A percentile compares a stretch with the other conserved stretches of the same genome.
phyloP scores from a whole-genome alignment of 2,797 vertebrate genomes.

The Pterois miles region DNA sequence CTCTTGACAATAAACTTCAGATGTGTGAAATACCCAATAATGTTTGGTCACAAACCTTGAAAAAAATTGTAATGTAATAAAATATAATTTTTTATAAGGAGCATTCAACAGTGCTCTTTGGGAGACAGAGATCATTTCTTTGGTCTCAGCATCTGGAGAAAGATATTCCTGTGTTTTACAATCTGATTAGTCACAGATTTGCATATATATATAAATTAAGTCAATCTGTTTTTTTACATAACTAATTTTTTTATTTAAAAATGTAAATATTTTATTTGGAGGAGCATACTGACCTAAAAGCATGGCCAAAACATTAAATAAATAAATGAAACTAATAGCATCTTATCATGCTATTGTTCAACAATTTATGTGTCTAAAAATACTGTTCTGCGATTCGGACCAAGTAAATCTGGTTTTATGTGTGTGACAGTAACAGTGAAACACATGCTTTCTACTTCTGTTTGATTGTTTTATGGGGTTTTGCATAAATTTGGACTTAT shows the following conservation, averaged over 20 bases:
- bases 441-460: background rate
- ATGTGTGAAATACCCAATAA: background rate
- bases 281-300: background rate
- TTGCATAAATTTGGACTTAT: background rate
- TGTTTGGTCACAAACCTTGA: background rate
- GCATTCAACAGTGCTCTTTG: background rate
- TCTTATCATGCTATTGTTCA: background rate
- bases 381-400: background rate
- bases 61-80: background rate
- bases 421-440: background rate
- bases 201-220: background rate
- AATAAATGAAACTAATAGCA: background rate
- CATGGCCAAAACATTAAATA: background rate
- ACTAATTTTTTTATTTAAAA: background rate
- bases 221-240: background rate
- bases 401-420: background rate
- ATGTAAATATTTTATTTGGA: no score
- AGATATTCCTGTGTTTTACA: no score
- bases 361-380: background rate
- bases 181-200: background rate
- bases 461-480: background rate
- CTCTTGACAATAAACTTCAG: background rate
- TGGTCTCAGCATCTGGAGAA: no score
- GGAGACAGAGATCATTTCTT: no score
- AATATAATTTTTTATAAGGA: background rate